Evolutionary conservation across 2,888 invertebrate genomes (phyloP).

Genomic region (Philonicus albiceps): DNA sequence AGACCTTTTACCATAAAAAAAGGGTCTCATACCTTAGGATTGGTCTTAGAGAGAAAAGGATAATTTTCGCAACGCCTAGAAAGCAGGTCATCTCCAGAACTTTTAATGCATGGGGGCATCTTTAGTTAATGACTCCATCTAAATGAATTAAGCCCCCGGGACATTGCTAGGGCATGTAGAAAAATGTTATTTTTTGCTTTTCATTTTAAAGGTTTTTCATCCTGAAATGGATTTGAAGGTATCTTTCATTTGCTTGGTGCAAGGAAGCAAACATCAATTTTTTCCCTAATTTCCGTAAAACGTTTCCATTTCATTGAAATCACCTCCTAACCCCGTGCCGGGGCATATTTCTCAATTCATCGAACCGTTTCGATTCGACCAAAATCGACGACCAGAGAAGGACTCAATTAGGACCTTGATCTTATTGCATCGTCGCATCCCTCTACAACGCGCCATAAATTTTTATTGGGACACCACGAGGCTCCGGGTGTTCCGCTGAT

Average conservation of each 20-base stretch:
- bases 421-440: neutral
- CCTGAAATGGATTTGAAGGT: neutral
- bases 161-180: neutral
- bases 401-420: constrained; percentile 20
- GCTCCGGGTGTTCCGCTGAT: neutral
- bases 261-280: neutral
- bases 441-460: constrained; percentile 6
- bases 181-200: neutral
- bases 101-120: constrained; percentile 3
- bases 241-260: neutral
- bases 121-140: constrained; percentile 9
- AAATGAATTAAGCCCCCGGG: constrained; percentile 22
- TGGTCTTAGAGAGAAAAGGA: neutral
- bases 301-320: neutral
- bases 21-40: constrained; percentile 1
- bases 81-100: neutral
- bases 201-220: neutral
- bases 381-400: neutral
- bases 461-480: constrained; percentile 33
- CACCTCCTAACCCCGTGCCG: neutral
- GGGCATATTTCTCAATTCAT: constrained; percentile 7
- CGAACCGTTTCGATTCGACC: neutral
- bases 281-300: neutral
- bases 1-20: neutral
- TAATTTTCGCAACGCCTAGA: neutral